Conservation (phyloP, 2,113 vertebrate genomes). For the Fulica atra region DNA sequence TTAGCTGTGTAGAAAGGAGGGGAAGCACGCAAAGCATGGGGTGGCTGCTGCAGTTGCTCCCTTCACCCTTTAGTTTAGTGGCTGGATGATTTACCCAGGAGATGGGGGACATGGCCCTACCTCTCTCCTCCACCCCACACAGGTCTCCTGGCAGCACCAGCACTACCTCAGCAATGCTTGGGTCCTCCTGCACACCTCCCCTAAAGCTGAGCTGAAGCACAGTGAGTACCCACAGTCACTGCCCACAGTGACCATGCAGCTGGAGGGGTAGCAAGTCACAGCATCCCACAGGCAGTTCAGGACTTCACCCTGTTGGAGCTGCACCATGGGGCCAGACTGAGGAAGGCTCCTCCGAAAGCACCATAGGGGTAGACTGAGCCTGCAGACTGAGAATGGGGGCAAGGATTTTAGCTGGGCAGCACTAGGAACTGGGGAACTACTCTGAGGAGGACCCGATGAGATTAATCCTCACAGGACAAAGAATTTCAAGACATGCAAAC, state of each 20-base stretch:
- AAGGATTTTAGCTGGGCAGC: not conserved
- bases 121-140: not conserved
- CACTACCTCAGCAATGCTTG: not conserved
- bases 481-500: not conserved
- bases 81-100: not conserved
- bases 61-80: not conserved
- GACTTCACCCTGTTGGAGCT: not conserved
- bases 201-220: not conserved
- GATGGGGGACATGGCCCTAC: not conserved
- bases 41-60: not conserved
- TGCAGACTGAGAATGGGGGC: not conserved
- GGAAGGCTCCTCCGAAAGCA: not conserved
- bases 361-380: not conserved
- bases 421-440: not conserved
- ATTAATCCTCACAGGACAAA: not conserved
- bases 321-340: not conserved
- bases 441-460: not conserved
- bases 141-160: not conserved
- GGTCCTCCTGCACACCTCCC: not conserved
- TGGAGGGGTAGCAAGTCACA: not conserved
- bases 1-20: not conserved
- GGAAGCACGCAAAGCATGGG: not conserved
- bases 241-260: rapidly evolving
- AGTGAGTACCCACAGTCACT: not conserved
- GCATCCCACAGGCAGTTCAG: not conserved